These are phyloP conservation scores for Syngnathus acus DNA, from an alignment of 2,797 vertebrate species.

Conservation along the genomic window DNA sequence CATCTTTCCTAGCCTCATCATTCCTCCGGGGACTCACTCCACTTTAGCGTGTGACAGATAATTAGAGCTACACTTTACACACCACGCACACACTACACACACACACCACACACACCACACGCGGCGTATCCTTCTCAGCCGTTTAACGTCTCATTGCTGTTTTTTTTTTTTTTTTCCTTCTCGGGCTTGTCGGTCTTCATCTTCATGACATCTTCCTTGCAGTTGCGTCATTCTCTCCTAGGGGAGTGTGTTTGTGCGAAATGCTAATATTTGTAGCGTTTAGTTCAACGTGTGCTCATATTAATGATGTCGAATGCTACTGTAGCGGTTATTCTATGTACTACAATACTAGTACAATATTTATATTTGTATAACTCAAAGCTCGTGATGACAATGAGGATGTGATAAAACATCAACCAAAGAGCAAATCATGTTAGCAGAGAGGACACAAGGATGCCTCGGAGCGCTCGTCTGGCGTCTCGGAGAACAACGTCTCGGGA, in stretches of 20 bases:
- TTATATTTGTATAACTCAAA: neutral
- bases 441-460: conserved; percentile 2
- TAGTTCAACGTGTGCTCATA: neutral
- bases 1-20: conserved; percentile 9
- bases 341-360: neutral
- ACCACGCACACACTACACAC: neutral
- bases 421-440: neutral
- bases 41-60: conserved; percentile 50
- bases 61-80: conserved; percentile 35
- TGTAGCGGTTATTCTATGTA: neutral
- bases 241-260: neutral
- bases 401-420: neutral
- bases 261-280: conserved; percentile 4
- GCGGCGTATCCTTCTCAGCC: neutral
- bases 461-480: neutral
- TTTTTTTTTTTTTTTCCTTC: neutral
- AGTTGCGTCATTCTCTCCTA: neutral
- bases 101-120: neutral
- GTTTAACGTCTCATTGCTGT: neutral
- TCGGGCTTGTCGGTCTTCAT: neutral
- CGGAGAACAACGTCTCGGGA: neutral
- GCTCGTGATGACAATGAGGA: neutral
- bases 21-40: conserved; percentile 41
- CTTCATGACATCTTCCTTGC: neutral
- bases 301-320: neutral